phyloP scores from a whole-genome alignment of 1,140 invertebrate species.

The Chymomyza costata region DNA sequence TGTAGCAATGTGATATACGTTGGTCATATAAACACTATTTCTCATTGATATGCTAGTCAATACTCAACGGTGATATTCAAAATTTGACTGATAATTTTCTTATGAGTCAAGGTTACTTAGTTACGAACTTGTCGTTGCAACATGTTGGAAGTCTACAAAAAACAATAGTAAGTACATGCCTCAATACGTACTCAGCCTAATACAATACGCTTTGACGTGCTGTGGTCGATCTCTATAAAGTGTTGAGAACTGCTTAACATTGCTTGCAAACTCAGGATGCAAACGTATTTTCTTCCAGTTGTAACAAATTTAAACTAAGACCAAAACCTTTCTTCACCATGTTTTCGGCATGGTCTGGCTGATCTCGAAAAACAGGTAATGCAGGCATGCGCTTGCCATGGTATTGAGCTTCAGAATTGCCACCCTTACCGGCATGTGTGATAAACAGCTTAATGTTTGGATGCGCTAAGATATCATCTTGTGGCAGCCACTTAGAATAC shows the following conservation, averaged over 20 bases:
- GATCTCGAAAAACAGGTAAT: conserved; percentile 75
- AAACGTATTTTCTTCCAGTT: conserved; percentile 78
- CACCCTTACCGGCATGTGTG: conserved; percentile 81
- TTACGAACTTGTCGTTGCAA: too few species aligned
- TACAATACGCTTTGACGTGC: too few species aligned
- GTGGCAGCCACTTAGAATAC: conserved; percentile 78
- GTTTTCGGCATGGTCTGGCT: conserved; percentile 39
- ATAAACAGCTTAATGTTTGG: conserved; percentile 82
- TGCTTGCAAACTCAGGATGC: too few species aligned
- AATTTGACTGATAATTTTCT: too few species aligned
- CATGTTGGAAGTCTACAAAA: too few species aligned
- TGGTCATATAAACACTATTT: conserved; percentile 59
- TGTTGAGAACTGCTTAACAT: too few species aligned
- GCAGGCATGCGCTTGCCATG: conserved; percentile 77
- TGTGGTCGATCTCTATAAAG: too few species aligned
- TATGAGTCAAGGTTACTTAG: too few species aligned
- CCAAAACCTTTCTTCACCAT: conserved; percentile 42
- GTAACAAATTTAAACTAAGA: conserved; percentile 58
- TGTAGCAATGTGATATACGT: too few species aligned
- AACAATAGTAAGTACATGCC: too few species aligned
- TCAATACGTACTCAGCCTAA: too few species aligned
- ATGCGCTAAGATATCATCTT: conserved; percentile 77
- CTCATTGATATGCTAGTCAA: conserved; percentile 54
- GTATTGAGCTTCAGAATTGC: conserved; percentile 76
- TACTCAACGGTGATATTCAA: conserved; percentile 65